Conservation (phyloP, 2,797 vertebrate genomes). For the Danionella dracula region DNA sequence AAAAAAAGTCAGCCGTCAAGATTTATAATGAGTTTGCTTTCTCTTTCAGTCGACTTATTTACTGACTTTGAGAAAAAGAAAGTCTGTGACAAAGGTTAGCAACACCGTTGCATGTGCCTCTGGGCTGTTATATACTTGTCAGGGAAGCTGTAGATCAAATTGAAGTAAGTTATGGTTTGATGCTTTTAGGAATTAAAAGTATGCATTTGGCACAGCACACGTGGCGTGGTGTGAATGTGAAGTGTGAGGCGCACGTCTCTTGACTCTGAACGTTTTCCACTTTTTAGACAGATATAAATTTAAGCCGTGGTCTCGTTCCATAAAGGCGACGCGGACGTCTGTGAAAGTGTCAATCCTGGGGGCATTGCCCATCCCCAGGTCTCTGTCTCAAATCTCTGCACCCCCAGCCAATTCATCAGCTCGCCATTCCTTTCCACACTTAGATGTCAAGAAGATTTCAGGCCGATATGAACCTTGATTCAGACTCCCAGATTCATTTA, state of each 20-base stretch:
- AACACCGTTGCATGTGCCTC: slow-evolving; percentile 7
- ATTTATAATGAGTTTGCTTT: slow-evolving; percentile 17
- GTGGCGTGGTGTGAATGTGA: neutral
- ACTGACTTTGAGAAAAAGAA: slow-evolving; percentile 11
- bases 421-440: slow-evolving; percentile 23
- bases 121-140: slow-evolving; percentile 25
- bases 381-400: slow-evolving; percentile 35
- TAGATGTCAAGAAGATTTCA: slow-evolving; percentile 37
- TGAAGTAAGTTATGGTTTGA: slow-evolving; percentile 38
- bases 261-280: neutral
- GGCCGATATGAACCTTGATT: slow-evolving; percentile 17
- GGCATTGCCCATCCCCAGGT: slow-evolving; percentile 31
- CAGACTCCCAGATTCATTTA: slow-evolving; percentile 14
- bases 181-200: slow-evolving; percentile 37
- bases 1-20: slow-evolving; percentile 11
- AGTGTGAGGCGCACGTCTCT: neutral
- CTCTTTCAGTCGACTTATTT: neutral
- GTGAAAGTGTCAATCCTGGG: slow-evolving; percentile 42
- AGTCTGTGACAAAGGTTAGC: slow-evolving; percentile 20
- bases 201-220: slow-evolving; percentile 11
- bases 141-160: slow-evolving; percentile 25
- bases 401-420: slow-evolving; percentile 49
- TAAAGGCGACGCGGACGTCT: slow-evolving; percentile 23
- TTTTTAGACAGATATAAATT: slow-evolving; percentile 29
- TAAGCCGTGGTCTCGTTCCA: slow-evolving; percentile 22